A percentile compares a stretch with the other conserved stretches of the same genome.
phyloP scores from a whole-genome alignment of 2,888 invertebrate species.

The Drosophila colorata region DNA sequence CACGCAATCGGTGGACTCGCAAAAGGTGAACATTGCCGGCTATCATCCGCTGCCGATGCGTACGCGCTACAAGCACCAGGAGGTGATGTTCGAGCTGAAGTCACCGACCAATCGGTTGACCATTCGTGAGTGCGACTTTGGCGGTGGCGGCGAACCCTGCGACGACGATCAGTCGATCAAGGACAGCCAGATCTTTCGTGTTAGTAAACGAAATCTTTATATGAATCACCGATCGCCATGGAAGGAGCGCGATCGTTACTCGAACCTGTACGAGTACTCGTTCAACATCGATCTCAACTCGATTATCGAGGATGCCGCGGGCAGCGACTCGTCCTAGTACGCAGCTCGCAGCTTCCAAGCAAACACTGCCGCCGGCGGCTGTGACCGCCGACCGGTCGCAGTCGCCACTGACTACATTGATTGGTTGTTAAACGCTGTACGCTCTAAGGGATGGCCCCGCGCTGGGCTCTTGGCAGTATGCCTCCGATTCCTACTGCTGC shows the following conservation, averaged over 20 bases:
- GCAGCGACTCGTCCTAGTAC: slow-evolving; percentile 86
- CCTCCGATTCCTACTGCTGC: slow-evolving; percentile 63
- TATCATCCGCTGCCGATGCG: slow-evolving; percentile 84
- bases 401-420: slow-evolving; percentile 63
- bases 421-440: slow-evolving; percentile 72
- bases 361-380: slow-evolving; percentile 55
- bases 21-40: slow-evolving; percentile 82
- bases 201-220: slow-evolving; percentile 86
- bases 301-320: slow-evolving; percentile 85
- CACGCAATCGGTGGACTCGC: slow-evolving; percentile 84
- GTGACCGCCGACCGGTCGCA: slow-evolving; percentile 24
- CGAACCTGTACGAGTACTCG: slow-evolving; percentile 85
- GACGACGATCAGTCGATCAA: slow-evolving; percentile 85
- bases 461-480: slow-evolving; percentile 44
- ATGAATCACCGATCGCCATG: slow-evolving; percentile 85
- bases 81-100: slow-evolving; percentile 84
- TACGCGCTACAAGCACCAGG: slow-evolving; percentile 83
- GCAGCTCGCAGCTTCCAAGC: slow-evolving; percentile 64
- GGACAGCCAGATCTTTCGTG: slow-evolving; percentile 86
- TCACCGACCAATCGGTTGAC: slow-evolving; percentile 85
- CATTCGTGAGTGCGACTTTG: slow-evolving; percentile 85
- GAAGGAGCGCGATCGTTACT: slow-evolving; percentile 85
- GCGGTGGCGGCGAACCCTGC: slow-evolving; percentile 85
- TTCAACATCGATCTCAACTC: slow-evolving; percentile 85
- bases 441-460: slow-evolving; percentile 28